A percentile compares a stretch with the other conserved stretches of the same genome.
phyloP scores from a whole-genome alignment of 2,888 invertebrate genomes.

The Lasioglossum leucozonium region DNA sequence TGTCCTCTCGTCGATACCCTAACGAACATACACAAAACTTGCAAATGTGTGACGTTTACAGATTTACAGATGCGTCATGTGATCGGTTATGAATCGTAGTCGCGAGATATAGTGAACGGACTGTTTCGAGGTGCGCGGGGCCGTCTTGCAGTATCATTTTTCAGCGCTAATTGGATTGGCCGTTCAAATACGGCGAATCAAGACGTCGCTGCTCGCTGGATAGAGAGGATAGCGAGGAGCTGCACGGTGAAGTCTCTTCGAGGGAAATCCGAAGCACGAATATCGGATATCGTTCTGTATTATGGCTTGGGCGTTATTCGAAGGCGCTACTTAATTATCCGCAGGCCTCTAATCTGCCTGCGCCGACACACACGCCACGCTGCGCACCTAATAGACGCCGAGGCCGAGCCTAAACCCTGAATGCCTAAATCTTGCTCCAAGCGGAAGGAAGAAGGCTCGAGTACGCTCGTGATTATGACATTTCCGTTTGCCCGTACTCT shows the following conservation, averaged over 20 bases:
- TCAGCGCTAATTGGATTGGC: conserved; percentile 43
- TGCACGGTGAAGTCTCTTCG: conserved; percentile 65
- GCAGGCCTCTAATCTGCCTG: conserved; percentile 82
- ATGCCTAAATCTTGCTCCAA: conserved; percentile 1
- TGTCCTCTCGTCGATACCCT: too few species aligned
- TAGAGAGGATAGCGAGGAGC: conserved; percentile 10
- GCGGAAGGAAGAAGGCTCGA: not conserved
- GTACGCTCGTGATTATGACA: conserved; percentile 51
- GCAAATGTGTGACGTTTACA: too few species aligned
- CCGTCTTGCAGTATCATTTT: conserved; percentile 41
- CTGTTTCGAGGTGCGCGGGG: not conserved
- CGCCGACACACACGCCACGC: conserved; percentile 82
- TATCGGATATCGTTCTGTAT: conserved; percentile 72
- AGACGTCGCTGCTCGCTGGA: conserved; percentile 40
- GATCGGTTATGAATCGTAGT: too few species aligned
- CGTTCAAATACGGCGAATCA: conserved; percentile 42
- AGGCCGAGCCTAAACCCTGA: conserved; percentile 8
- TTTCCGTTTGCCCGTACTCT: conserved; percentile 9
- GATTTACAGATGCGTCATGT: too few species aligned
- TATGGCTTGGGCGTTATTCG: conserved; percentile 80
- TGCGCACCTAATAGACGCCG: conserved; percentile 57
- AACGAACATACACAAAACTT: too few species aligned
- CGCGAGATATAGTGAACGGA: not conserved
- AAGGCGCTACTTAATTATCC: conserved; percentile 84
- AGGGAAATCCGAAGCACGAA: conserved; percentile 74